These are phyloP conservation scores for Hyaena hyaena DNA, from an alignment of 2,113 vertebrate species.

Conservation along the genomic window DNA sequence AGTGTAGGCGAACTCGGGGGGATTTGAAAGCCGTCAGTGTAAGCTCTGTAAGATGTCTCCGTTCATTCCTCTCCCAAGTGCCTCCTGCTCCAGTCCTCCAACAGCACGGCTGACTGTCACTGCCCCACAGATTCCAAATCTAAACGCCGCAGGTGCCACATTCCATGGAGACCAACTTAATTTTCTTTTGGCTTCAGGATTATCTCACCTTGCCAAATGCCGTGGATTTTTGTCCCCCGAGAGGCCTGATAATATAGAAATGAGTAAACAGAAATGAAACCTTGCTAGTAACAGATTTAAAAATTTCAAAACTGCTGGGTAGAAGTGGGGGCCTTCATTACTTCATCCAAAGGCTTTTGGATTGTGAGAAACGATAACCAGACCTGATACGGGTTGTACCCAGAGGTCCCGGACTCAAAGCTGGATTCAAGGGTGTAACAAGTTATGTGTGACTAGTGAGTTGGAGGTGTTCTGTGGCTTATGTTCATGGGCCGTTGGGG, in stretches of 20 bases:
- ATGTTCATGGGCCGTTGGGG: not conserved
- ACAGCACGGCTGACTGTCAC: not conserved
- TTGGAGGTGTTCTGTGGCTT: not conserved
- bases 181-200: not conserved
- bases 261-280: not conserved
- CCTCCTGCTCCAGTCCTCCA: not conserved
- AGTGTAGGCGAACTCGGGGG: not conserved
- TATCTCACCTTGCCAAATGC: not conserved
- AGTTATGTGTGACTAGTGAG: not conserved
- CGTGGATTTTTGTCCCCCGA: not conserved
- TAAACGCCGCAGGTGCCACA: not conserved
- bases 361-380: not conserved
- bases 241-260: not conserved
- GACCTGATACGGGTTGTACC: not conserved
- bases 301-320: not conserved
- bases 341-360: not conserved
- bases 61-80: not conserved
- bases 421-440: not conserved
- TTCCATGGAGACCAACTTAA: not conserved
- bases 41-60: not conserved
- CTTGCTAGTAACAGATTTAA: not conserved
- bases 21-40: not conserved
- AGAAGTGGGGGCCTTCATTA: not conserved
- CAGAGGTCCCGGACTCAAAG: not conserved
- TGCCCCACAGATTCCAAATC: not conserved